phyloP scores from a whole-genome alignment of 2,113 vertebrate species.

The Heliornis fulica region DNA sequence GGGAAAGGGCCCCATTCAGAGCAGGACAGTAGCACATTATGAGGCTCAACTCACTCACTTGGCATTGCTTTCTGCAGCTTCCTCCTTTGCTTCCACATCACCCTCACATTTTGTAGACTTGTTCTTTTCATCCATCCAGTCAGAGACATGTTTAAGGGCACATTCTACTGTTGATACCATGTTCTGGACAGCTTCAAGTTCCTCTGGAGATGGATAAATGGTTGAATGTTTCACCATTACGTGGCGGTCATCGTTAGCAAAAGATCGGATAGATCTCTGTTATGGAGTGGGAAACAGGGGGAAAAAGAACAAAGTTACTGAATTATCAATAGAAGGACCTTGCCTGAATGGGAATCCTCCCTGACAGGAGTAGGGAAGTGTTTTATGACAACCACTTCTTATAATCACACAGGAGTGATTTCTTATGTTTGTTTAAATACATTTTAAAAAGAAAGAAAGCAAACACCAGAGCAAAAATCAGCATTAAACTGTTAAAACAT shows the following conservation, averaged over 20 bases:
- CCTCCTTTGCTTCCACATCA: conserved; percentile 78
- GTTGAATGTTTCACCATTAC: conserved; percentile 99
- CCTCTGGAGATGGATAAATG: conserved; percentile 95
- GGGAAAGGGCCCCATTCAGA: neutral
- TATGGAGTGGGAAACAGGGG: neutral
- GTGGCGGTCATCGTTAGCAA: conserved; percentile 97
- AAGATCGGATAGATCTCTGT: conserved; percentile 98
- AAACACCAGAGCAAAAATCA: neutral
- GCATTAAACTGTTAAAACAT: neutral
- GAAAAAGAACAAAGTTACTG: neutral
- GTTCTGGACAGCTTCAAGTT: conserved; percentile 96
- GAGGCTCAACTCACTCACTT: conserved; percentile 78
- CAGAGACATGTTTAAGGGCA: conserved; percentile 96
- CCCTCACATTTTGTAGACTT: conserved; percentile 72
- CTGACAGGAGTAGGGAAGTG: neutral
- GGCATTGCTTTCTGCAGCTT: conserved; percentile 76
- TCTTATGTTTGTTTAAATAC: neutral
- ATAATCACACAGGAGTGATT: neutral
- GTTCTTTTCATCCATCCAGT: conserved; percentile 91
- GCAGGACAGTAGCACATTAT: neutral
- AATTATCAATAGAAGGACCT: neutral
- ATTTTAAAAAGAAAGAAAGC: neutral
- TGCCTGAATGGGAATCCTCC: neutral
- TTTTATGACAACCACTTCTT: neutral
- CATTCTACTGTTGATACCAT: conserved; percentile 97